Conservation (phyloP, 2,888 invertebrate genomes). For the Minunthozetes semirufus region DNA sequence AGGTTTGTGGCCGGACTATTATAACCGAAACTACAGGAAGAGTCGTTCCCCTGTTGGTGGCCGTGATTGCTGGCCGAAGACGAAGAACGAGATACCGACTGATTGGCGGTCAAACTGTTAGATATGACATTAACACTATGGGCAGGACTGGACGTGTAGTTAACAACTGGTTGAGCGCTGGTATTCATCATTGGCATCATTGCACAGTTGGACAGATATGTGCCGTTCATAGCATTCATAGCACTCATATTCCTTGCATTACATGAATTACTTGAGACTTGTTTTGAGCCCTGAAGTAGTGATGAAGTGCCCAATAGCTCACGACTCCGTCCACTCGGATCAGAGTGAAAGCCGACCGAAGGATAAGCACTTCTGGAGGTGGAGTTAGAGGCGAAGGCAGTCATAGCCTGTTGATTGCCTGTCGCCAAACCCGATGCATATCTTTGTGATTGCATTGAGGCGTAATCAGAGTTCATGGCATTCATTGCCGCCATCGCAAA, state of each 20-base stretch:
- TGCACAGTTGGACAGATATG: constrained; percentile 14
- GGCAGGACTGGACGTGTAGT: constrained; percentile 8
- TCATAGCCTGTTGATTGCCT: constrained; percentile 22
- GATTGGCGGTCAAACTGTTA: constrained; percentile 9
- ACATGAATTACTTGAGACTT: constrained; percentile 18
- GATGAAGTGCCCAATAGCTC: constrained; percentile 13
- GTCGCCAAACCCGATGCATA: constrained; percentile 23
- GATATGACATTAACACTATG: constrained; percentile 20
- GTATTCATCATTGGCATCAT: constrained; percentile 26
- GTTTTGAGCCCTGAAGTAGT: constrained; percentile 17
- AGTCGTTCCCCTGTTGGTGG: constrained; percentile 33
- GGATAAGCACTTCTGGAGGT: constrained; percentile 1
- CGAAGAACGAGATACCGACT: constrained; percentile 7
- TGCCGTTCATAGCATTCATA: constrained; percentile 23
- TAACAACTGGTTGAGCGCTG: background rate
- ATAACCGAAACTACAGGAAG: constrained; percentile 37
- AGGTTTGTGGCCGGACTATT: constrained; percentile 36
- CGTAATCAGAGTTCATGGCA: constrained; percentile 1
- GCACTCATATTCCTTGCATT: constrained; percentile 24
- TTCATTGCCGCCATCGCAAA: constrained; percentile 17
- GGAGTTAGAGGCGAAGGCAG: constrained; percentile 6
- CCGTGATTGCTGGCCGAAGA: constrained; percentile 27
- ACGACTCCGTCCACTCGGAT: constrained; percentile 7
- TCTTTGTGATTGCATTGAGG: constrained; percentile 17
- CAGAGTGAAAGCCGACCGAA: constrained; percentile 11